Evolutionary conservation across 1,140 invertebrate genomes (phyloP).

Genomic region (Meteorus sp.): DNA sequence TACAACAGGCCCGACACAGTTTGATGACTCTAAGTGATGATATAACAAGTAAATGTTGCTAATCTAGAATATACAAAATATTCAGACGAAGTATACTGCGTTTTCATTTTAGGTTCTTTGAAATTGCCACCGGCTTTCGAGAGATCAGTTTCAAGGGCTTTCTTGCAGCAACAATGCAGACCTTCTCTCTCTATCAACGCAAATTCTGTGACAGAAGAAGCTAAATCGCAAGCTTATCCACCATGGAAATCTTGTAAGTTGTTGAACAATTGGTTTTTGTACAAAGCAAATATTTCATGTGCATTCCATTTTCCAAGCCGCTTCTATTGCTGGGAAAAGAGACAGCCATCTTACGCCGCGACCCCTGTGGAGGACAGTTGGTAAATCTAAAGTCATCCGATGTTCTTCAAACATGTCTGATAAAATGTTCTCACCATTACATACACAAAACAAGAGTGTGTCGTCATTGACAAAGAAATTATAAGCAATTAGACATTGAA

Average conservation of each 20-base stretch:
- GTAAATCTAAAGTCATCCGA: constrained; percentile 24
- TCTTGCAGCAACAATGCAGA: constrained; percentile 45
- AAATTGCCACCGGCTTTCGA: constrained; percentile 53
- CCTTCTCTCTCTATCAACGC: constrained; percentile 43
- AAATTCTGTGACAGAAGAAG: constrained; percentile 34
- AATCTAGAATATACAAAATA: too few relatives aligned
- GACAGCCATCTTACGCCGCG: constrained; percentile 37
- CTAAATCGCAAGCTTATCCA: constrained; percentile 40
- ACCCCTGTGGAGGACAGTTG: constrained; percentile 42
- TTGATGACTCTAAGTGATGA: constrained; percentile 46
- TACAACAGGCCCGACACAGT: constrained; percentile 33
- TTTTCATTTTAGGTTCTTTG: constrained; percentile 39
- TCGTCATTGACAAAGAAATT: background rate
- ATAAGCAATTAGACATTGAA: background rate
- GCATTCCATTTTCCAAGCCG: constrained; percentile 31
- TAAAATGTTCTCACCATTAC: background rate
- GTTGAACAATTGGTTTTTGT: background rate
- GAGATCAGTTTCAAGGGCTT: constrained; percentile 50
- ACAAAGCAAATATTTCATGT: constrained; percentile 11
- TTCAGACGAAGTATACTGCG: too few relatives aligned
- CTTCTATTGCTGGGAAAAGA: constrained; percentile 31
- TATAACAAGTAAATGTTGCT: constrained; percentile 46
- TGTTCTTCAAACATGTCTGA: background rate
- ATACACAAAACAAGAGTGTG: background rate
- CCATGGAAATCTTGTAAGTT: constrained; percentile 49